Base-by-base conservation (phyloP, 1,140 invertebrate species). In the Thalassaphorura encarpata region DNA sequence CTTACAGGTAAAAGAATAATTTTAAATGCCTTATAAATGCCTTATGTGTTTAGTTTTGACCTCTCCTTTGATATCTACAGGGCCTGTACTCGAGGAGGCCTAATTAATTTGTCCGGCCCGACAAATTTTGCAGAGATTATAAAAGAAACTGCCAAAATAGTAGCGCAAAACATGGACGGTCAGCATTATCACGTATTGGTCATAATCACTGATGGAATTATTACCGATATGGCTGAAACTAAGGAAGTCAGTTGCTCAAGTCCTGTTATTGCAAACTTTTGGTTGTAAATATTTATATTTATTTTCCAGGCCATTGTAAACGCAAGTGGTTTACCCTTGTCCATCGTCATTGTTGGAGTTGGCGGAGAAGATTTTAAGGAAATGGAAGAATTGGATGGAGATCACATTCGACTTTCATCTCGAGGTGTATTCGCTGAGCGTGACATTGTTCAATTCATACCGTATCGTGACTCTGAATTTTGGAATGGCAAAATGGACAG, bases 151-250 rank as follows among this genome's bases (percentile, higher is more conserved):
- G 71, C 75, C 4, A 64, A 66, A 28, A 69, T 75, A 66, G 75
- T 77, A 2, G 62, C 62, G 11, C 50, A 68, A 15, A 66, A 70
- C 58, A 59, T 66, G 56, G 72, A 74, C 67, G 78, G 79, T 19
- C 71, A 75, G 58, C 72, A 78, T 31, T 83, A 83, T 64, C 80
- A 76, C 67, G 73, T 83, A 40, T 67, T 84, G 4, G 70, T 84
- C 3, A 78, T 84, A 47, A 70, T 84, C 13, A 84, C 82, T 2
- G 82, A 84, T 71, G 82, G 82, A 27, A 76, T 80, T 41, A 80
- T 83, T 40, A 80, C 77, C 13, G 82, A 83, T 66, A 79, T 84
- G 75, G 71, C 72, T 16, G 69, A 77, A 28, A 82, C 82, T 1
- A 78, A 75, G 63, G 67, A 77, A 56, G 79, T 71, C n/a, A n/a